phyloP scores from a whole-genome alignment of 2,113 vertebrate species.

The Arizona elegans region DNA sequence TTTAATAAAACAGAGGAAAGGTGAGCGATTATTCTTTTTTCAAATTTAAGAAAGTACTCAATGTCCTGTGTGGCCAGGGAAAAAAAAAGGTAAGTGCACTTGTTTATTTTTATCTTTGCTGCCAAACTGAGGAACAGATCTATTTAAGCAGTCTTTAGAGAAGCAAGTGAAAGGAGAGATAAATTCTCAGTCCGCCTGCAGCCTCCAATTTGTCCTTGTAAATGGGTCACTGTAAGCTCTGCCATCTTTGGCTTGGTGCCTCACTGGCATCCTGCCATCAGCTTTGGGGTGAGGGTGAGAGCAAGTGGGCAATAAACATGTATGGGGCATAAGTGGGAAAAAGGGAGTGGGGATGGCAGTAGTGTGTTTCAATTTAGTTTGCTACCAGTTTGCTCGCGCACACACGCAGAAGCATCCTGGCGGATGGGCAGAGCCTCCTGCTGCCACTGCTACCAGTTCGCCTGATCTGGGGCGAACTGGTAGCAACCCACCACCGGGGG shows the following conservation, averaged over 20 bases:
- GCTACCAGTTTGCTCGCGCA: too few relatives aligned
- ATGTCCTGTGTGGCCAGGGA: neutral
- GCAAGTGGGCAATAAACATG: neutral
- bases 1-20: neutral
- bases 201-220: neutral
- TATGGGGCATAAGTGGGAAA: neutral
- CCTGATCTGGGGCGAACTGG: too few relatives aligned
- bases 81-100: neutral
- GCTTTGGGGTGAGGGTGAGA: neutral
- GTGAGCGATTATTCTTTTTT: neutral
- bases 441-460: too few relatives aligned
- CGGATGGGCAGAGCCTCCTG: too few relatives aligned
- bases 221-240: neutral
- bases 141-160: conserved; percentile 13
- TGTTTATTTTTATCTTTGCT: conserved; percentile 26
- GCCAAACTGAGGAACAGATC: conserved; percentile 26
- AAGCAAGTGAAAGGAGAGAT: conserved; percentile 42
- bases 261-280: neutral
- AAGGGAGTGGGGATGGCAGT: neutral
- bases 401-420: too few relatives aligned
- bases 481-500: neutral
- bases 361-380: too few relatives aligned
- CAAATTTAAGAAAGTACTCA: neutral
- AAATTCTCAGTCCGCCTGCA: conserved; percentile 21
- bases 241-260: neutral